Percentiles rank a stretch among this genome's conserved stretches.
phyloP scores from a whole-genome alignment of 2,888 invertebrate genomes.

The Dynastes tityus region DNA sequence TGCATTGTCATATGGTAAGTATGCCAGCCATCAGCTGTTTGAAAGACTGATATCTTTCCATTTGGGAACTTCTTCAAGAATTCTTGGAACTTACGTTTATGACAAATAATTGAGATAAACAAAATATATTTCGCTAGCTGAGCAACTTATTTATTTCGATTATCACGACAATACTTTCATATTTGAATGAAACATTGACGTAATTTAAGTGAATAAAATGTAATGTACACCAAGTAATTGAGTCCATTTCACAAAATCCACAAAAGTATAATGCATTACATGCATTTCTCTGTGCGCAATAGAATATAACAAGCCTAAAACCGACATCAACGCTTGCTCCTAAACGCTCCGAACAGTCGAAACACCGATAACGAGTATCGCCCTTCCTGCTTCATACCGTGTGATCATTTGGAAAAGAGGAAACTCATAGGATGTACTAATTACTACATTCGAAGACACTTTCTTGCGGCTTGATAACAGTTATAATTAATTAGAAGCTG shows the following conservation, averaged over 20 bases:
- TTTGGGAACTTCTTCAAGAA: slow-evolving; percentile 97
- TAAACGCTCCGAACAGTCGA: not conserved
- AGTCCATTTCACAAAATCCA: too few relatives aligned
- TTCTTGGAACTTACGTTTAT: slow-evolving; percentile 77
- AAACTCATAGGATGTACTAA: slow-evolving; percentile 51
- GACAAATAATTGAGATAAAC: too few relatives aligned
- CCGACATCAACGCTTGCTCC: slow-evolving; percentile 9
- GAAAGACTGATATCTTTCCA: slow-evolving; percentile 97
- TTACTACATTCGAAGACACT: slow-evolving; percentile 44
- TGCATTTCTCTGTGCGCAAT: too few relatives aligned
- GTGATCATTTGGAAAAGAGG: slow-evolving; percentile 45
- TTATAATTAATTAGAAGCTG: slow-evolving; percentile 44
- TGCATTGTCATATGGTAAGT: slow-evolving; percentile 94
- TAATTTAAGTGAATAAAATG: too few relatives aligned
- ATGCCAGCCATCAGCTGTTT: slow-evolving; percentile 87
- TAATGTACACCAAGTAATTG: too few relatives aligned
- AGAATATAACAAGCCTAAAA: not conserved
- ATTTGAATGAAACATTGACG: too few relatives aligned
- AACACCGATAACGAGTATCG: slow-evolving; percentile 22
- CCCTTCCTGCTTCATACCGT: slow-evolving; percentile 41
- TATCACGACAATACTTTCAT: too few relatives aligned
- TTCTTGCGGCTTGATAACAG: slow-evolving; percentile 48
- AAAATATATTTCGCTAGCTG: too few relatives aligned
- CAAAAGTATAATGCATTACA: too few relatives aligned
- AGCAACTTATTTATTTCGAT: too few relatives aligned